Base-by-base conservation (phyloP, 2,888 invertebrate genomes). In the Tetrapedia diversipes region DNA sequence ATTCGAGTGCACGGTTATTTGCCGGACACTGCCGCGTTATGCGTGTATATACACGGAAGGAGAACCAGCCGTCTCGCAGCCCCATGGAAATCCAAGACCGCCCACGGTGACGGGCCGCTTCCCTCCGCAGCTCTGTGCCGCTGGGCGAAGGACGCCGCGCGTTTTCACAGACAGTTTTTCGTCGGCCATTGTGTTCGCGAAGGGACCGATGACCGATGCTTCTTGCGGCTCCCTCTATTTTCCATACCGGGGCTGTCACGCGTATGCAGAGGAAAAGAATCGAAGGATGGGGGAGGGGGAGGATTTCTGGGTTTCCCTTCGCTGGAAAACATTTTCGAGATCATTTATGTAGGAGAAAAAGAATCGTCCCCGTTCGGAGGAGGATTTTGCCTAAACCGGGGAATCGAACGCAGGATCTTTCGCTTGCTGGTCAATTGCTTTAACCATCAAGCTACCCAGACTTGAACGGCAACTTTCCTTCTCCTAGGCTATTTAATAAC, bases 1-100 rank as follows among this genome's bases (percentile, higher is more conserved):
- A 89, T 89, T 88, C 86, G 86, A 85, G 85, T 85, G 87, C 77
- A 87, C 83, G 88, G 85, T 87, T 89, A 89, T 89, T 90, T 88
- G 87, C 87, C 85, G 87, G 86, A 86, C 86, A 84, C 84, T 63
- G 75, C 29, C 68, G 72, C 63, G 74, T 75, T 75, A 54, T 70
- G 57, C 34, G 61, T 61, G 29, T 45, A n/a, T n/a, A n/a, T n/a
- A 45, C 41, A n/a, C 66, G 43, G 24, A 19, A 19, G n/a, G n/a
- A n/a, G n/a, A n/a, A n/a, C n/a, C n/a, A 39, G 27, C 10, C 32
- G 24, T 45, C 34, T 27, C 51, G 43, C 39, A 6, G n/a, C 24
- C 59, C 61, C n/a, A 39, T 51, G 64, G 32, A 65, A 54, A 60
- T 60, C 24, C 53, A 27, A 22, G 45, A 59, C 65, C 65, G 34